phyloP scores from a whole-genome alignment of 2,797 vertebrate genomes.

The Phoebastria nigripes region DNA sequence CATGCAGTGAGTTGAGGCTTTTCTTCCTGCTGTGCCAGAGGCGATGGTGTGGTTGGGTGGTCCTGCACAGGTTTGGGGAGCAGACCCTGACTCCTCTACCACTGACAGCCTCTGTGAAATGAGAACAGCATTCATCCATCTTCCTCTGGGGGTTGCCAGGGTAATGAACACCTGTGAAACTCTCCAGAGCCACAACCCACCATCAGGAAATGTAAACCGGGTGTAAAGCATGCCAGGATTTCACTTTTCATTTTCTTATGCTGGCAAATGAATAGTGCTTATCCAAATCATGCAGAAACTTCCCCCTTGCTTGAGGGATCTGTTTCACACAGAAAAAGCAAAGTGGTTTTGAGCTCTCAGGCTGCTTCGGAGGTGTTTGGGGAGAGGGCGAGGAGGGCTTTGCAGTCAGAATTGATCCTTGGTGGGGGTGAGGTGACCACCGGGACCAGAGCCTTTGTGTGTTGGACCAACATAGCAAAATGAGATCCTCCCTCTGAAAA shows the following conservation, averaged over 20 bases:
- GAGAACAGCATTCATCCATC: background rate
- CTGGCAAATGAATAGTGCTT: background rate
- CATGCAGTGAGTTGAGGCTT: background rate
- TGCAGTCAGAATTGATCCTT: background rate
- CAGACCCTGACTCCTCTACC: background rate
- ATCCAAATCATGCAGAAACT: background rate
- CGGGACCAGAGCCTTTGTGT: background rate
- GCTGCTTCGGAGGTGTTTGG: background rate
- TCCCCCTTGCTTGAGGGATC: background rate
- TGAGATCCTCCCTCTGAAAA: background rate
- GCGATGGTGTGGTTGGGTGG: fast-evolving
- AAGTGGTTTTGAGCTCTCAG: background rate
- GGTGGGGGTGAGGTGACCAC: background rate
- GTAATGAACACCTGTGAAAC: background rate
- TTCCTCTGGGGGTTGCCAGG: background rate
- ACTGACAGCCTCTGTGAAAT: background rate
- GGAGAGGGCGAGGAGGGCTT: background rate
- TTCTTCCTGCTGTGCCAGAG: background rate
- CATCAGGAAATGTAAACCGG: background rate
- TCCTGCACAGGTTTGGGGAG: background rate
- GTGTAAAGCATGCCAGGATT: background rate
- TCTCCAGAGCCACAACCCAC: background rate
- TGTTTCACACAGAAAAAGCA: background rate
- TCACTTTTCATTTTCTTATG: background rate
- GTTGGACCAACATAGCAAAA: background rate